Conservation (phyloP, 2,113 vertebrate species). For the Colinus virginianus region DNA sequence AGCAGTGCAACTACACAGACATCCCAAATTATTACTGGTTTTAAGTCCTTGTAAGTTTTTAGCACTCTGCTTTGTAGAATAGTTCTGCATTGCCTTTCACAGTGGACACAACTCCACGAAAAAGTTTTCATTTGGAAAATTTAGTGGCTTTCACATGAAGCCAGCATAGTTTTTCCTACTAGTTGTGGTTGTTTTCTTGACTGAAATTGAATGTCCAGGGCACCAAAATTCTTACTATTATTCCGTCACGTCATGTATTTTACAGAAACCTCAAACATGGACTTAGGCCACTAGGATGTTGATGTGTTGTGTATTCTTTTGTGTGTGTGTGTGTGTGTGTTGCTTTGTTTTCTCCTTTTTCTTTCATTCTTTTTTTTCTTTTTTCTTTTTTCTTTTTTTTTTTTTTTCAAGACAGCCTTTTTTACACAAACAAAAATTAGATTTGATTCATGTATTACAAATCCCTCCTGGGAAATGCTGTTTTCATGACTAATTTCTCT, state of each 20-base stretch:
- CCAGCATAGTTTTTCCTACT: neutral
- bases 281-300: constrained; percentile 4
- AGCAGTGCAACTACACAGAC: neutral
- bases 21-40: neutral
- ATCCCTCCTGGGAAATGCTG: constrained; percentile 65
- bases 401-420: constrained; percentile 16
- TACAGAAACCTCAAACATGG: neutral
- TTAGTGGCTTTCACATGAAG: constrained; percentile 27
- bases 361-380: no score
- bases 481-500: constrained; percentile 82
- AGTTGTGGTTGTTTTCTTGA: constrained; percentile 17
- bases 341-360: no score
- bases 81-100: neutral
- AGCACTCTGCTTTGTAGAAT: neutral
- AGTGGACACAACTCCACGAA: neutral
- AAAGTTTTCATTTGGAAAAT: neutral
- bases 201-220: neutral
- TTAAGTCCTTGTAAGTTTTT: neutral
- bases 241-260: neutral
- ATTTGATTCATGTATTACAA: constrained; percentile 65
- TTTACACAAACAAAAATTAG: constrained; percentile 71
- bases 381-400: no score
- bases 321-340: no score
- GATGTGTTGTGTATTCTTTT: neutral
- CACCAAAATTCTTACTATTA: neutral